Conservation (phyloP, 35 echinoderm and acorn worm genomes). For the Lytechinus pictus region DNA sequence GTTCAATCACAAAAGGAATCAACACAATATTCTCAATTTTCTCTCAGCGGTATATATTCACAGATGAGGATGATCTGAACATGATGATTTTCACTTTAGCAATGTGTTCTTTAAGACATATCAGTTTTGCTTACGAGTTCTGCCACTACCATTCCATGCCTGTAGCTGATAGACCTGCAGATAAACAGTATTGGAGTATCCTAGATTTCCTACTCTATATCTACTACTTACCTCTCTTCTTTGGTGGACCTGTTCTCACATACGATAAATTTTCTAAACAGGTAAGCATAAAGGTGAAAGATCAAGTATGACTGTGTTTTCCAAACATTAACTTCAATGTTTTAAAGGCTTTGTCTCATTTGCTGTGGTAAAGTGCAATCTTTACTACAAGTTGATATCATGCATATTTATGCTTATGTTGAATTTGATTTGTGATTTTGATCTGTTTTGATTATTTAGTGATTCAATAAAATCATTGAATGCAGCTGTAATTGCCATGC, state of each 20-base stretch:
- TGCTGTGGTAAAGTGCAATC: too few species aligned
- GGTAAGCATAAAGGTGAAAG: conserved; percentile 23
- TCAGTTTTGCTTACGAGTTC: conserved; percentile 73
- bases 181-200: conserved; percentile 56
- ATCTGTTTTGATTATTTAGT: too few species aligned
- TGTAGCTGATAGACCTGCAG: background rate
- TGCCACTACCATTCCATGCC: conserved; percentile 43
- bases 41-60: conserved; percentile 47
- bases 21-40: background rate
- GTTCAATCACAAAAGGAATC: background rate
- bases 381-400: too few species aligned
- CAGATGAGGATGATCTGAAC: conserved; percentile 62
- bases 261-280: conserved; percentile 72
- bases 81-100: conserved; percentile 61
- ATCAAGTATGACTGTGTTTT: too few species aligned
- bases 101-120: conserved; percentile 51
- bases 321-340: too few species aligned
- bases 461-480: too few species aligned
- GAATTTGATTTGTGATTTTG: too few species aligned
- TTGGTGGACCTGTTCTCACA: conserved; percentile 66
- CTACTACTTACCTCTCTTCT: conserved; percentile 73
- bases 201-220: conserved; percentile 52
- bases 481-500: too few species aligned
- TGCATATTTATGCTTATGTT: too few species aligned
- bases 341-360: too few species aligned